phyloP scores from a whole-genome alignment of 2,797 vertebrate species.

The Onychomys torridus region DNA sequence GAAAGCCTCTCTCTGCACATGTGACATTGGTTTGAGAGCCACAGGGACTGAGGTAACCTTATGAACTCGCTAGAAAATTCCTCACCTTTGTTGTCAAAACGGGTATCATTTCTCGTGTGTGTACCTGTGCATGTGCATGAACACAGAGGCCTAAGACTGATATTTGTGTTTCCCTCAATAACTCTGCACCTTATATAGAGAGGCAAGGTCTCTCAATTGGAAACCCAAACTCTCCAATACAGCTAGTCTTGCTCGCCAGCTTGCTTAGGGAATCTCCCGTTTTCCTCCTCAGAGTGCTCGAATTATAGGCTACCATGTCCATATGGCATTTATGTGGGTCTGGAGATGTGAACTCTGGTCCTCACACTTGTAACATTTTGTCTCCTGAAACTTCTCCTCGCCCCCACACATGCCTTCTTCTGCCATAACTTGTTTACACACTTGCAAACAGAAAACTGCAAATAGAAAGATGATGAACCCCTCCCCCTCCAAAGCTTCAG shows the following conservation, averaged over 20 bases:
- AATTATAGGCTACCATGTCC: not conserved
- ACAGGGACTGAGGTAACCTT: not conserved
- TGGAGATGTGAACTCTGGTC: not conserved
- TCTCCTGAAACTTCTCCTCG: not conserved
- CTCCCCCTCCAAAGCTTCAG: rapidly evolving
- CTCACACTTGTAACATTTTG: not conserved
- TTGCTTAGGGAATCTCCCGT: not conserved
- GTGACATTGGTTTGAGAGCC: not conserved
- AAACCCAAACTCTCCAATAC: not conserved
- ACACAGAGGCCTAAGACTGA: not conserved
- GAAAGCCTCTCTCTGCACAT: not conserved
- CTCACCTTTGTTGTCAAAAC: not conserved
- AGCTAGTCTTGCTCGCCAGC: not conserved
- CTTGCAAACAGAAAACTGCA: not conserved
- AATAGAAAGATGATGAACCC: not conserved
- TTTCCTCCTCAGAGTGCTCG: not conserved
- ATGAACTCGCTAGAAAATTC: not conserved
- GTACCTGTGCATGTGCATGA: too few species aligned
- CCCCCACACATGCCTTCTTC: not conserved
- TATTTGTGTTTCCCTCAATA: not conserved
- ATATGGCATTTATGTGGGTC: not conserved
- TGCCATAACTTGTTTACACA: not conserved
- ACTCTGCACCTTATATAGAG: not conserved
- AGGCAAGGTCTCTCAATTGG: not conserved
- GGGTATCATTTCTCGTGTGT: not conserved